Percentiles rank a stretch among this genome's conserved stretches.
These are phyloP conservation scores for Teleopsis dalmanni DNA, from an alignment of 1,140 invertebrate species.

Conservation along the genomic window DNA sequence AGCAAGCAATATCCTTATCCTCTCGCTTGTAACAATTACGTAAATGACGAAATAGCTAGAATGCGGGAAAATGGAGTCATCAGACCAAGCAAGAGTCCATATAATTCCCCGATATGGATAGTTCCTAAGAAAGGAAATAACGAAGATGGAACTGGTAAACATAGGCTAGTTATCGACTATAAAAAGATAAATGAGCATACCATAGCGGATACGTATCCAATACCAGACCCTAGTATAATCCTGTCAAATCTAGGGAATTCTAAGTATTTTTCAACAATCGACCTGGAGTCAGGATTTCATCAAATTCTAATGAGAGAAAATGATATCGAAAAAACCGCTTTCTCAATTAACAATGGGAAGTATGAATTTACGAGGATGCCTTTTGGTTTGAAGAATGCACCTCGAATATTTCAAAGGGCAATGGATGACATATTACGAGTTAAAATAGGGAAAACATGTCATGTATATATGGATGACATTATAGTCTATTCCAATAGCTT, in stretches of 20 bases:
- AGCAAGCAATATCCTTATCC: constrained; percentile 19
- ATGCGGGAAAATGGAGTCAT: constrained; percentile 18
- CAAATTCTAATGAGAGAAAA: constrained; percentile 36
- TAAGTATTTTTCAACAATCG: constrained; percentile 44
- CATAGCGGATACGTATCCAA: constrained; percentile 44
- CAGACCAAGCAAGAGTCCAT: constrained; percentile 13
- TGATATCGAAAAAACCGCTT: constrained; percentile 15
- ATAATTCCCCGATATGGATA: constrained; percentile 19
- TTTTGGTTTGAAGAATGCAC: constrained; percentile 41
- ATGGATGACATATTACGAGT: constrained; percentile 38
- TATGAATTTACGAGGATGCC: constrained; percentile 23
- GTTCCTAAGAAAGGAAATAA: constrained; percentile 14
- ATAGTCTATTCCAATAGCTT: constrained; percentile 16
- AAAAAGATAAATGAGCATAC: constrained; percentile 33
- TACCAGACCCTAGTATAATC: constrained; percentile 46
- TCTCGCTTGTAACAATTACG: constrained; percentile 11
- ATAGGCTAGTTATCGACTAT: constrained; percentile 34
- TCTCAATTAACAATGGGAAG: not conserved
- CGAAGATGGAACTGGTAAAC: constrained; percentile 29
- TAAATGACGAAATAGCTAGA: constrained; percentile 15
- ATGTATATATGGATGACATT: constrained; percentile 37
- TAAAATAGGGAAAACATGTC: constrained; percentile 21
- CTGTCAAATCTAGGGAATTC: constrained; percentile 42
- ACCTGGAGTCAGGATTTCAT: constrained; percentile 47
- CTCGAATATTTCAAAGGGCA: constrained; percentile 40